phyloP scores from a whole-genome alignment of 2,888 invertebrate species.

The Polymixis flavicincta region DNA sequence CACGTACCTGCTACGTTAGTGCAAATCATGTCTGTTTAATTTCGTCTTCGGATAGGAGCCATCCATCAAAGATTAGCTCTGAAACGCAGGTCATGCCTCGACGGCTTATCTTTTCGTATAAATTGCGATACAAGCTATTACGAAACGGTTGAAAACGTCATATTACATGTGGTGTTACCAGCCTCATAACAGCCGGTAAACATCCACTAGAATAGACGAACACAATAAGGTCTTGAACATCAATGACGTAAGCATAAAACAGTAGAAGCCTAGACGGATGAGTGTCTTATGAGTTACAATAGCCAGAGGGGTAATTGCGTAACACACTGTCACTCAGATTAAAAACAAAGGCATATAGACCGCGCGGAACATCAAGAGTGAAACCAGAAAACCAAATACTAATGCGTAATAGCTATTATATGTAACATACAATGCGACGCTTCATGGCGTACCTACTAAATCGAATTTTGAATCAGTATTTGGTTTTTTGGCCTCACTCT shows the following conservation, averaged over 20 bases:
- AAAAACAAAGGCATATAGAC: too few relatives aligned
- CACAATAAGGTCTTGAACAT: constrained; percentile 18
- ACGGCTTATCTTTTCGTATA: constrained; percentile 43
- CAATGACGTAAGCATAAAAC: constrained; percentile 17
- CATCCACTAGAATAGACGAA: constrained; percentile 8
- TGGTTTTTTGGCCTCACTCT: too few relatives aligned
- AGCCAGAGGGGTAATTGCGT: not conserved
- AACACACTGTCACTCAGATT: not conserved
- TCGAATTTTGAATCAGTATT: too few relatives aligned
- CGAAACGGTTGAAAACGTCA: constrained; percentile 12
- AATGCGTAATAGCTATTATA: too few relatives aligned
- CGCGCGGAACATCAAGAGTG: too few relatives aligned
- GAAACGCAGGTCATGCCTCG: constrained; percentile 26
- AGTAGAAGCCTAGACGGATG: constrained; percentile 8
- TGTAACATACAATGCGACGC: too few relatives aligned
- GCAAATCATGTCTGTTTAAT: constrained; percentile 45
- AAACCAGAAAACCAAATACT: too few relatives aligned
- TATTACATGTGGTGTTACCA: constrained; percentile 15
- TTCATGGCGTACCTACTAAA: too few relatives aligned
- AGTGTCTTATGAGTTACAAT: constrained; percentile 11
- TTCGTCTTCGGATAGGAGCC: constrained; percentile 24
- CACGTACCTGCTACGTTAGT: constrained; percentile 15
- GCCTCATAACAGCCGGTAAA: not conserved
- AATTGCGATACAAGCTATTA: constrained; percentile 32
- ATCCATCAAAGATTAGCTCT: constrained; percentile 48